phyloP scores from a whole-genome alignment of 2,888 invertebrate species.

The Hyppa rectilinea region DNA sequence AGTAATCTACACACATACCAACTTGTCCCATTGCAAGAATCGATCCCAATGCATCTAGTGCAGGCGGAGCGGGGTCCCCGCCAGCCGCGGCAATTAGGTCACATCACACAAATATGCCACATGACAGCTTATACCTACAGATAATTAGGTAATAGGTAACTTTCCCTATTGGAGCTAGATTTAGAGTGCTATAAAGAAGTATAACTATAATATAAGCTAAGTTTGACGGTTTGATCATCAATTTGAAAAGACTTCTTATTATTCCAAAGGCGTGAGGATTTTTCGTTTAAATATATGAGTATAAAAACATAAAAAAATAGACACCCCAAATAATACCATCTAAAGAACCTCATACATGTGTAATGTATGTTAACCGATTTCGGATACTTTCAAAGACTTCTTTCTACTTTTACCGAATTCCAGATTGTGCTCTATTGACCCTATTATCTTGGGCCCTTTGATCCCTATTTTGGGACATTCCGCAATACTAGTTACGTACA shows the following conservation, averaged over 20 bases:
- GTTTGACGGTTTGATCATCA: neutral
- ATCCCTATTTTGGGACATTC: conserved; percentile 43
- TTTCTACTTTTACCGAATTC: conserved; percentile 30
- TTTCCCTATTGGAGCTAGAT: neutral
- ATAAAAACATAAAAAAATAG: conserved; percentile 16
- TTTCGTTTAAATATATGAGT: neutral
- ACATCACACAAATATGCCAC: conserved; percentile 26
- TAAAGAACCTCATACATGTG: conserved; percentile 33
- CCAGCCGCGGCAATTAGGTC: conserved; percentile 47
- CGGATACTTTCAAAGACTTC: conserved; percentile 53
- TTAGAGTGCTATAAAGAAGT: neutral
- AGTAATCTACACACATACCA: conserved; percentile 15
- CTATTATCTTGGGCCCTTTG: conserved; percentile 49
- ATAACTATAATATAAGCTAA: neutral
- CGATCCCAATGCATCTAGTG: conserved; percentile 28
- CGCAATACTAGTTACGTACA: conserved; percentile 23
- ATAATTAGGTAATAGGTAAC: conserved; percentile 6
- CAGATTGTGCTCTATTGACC: conserved; percentile 41
- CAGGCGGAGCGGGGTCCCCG: conserved; percentile 5
- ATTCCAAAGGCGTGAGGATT: neutral
- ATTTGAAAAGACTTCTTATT: conserved; percentile 1
- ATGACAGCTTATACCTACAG: conserved; percentile 1
- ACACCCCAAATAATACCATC: conserved; percentile 20
- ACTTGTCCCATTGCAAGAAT: conserved; percentile 28
- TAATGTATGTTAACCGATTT: conserved; percentile 51